Evolutionary conservation across 2,113 vertebrate species (phyloP).

Genomic region (Corydoras maculifer): DNA sequence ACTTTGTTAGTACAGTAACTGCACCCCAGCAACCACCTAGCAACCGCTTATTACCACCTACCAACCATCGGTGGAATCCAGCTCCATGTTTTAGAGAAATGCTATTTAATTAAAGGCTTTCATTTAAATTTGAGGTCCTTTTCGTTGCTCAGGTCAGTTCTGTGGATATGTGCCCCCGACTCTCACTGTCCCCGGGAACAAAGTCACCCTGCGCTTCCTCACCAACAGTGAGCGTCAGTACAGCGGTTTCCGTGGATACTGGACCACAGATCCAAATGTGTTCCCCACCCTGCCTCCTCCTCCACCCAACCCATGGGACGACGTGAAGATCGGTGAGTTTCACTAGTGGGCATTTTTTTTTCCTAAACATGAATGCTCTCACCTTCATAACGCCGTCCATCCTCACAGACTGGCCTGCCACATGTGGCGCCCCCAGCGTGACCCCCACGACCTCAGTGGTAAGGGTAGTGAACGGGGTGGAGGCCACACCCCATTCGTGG

Average conservation of each 20-base stretch:
- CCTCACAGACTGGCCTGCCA: constrained; percentile 55
- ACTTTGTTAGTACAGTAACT: neutral
- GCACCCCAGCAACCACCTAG: neutral
- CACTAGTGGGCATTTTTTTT: neutral
- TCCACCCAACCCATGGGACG: constrained; percentile 56
- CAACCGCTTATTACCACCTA: neutral
- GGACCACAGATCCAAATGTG: constrained; percentile 56
- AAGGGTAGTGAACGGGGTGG: constrained; percentile 59
- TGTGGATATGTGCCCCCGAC: constrained; percentile 54
- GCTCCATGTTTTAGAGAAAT: no score
- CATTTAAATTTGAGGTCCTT: constrained; percentile 40
- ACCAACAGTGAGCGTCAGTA: constrained; percentile 51
- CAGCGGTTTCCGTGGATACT: constrained; percentile 66
- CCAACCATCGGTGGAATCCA: no score
- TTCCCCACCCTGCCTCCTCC: constrained; percentile 53
- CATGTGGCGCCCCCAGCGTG: constrained; percentile 55
- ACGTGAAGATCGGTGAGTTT: constrained; percentile 55
- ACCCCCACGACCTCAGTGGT: constrained; percentile 38
- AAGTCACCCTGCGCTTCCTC: constrained; percentile 60
- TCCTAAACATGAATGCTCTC: neutral
- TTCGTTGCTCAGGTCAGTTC: constrained; percentile 49
- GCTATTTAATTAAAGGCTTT: neutral
- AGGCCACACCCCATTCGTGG: constrained; percentile 61
- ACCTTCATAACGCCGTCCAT: neutral
- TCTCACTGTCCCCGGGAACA: constrained; percentile 42